Evolutionary conservation across 2,888 invertebrate genomes (phyloP).

Genomic region (Calameuta filiformis): DNA sequence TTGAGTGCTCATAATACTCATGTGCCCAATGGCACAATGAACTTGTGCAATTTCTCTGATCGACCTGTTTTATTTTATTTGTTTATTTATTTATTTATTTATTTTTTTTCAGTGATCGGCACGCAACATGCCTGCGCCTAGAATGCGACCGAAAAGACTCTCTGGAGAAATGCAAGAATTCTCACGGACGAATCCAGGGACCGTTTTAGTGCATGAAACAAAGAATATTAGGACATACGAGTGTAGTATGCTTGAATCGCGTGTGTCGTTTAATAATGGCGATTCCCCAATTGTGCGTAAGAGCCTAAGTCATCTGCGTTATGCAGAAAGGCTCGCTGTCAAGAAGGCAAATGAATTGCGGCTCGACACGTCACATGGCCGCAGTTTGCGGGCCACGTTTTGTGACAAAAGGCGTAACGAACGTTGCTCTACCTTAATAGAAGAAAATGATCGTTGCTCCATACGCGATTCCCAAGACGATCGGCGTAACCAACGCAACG

Average conservation of each 20-base stretch:
- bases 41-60: background rate
- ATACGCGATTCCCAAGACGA: too few species aligned
- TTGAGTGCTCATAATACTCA: too few species aligned
- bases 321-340: constrained; percentile 11
- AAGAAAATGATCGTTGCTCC: too few species aligned
- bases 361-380: constrained; percentile 14
- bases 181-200: constrained; percentile 21
- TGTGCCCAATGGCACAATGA: background rate
- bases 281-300: background rate
- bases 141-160: constrained; percentile 34
- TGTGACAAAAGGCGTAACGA: too few species aligned
- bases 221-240: constrained; percentile 18
- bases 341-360: constrained; percentile 16
- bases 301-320: constrained; percentile 1
- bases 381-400: background rate
- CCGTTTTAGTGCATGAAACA: constrained; percentile 26
- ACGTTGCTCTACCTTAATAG: too few species aligned
- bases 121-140: constrained; percentile 40
- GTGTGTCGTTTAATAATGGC: constrained; percentile 7
- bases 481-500: too few species aligned
- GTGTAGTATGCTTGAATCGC: constrained; percentile 29
- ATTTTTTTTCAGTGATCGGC: constrained; percentile 46
- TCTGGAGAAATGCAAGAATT: constrained; percentile 38
- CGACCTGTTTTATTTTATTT: background rate
- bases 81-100: too few species aligned